Base-by-base conservation (phyloP, 1,140 invertebrate species). In the Campodea augens region DNA sequence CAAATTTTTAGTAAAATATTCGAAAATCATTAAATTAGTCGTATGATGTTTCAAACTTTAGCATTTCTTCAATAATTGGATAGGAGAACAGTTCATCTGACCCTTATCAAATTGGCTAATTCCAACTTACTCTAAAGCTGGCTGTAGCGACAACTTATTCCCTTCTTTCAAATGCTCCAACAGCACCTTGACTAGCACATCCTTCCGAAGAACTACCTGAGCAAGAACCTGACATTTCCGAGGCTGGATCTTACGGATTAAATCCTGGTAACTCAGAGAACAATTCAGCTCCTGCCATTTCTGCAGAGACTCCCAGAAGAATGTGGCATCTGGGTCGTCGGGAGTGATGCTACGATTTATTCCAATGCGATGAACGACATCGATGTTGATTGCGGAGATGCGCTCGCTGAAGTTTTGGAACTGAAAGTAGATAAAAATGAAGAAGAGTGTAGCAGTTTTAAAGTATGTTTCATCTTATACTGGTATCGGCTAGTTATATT, bases 241-340 rank as follows among this genome's bases (percentile, higher is more conserved):
- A 37, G 55, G 47, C 20, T 60, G 58, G 7, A 88, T 71, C 57
- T 81, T 71, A 52, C 73, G 75, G 53, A 72, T 73, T 49, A 92
- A 84, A 19, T 69, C 64, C 39, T 71, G 70, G 64, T 79, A 95
- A 55, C 79, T 77, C 52, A 85, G 73, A 1, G 85, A 83, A 43
- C 83, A 71, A 63, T 92, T 89, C 19, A 90, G 65, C 27, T 77
- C 75, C 54, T 73, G 74, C 87, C 87, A 92, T 71, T 90, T 90
- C 50, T 77, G 66, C n/a, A 91, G 55, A 0, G 82, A 71, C 57
- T 84, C 71, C 54, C 75, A 66, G 60, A 92, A 90, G 59, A 75
- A 77, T 2, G 83, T 84, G 51, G 77, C 73, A 27, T 62, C 58
- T 47, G 80, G 74, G 51, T 80, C 74, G 27, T 71, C 67, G 23